A percentile compares a stretch with the other conserved stretches of the same genome.
Conservation (phyloP, 2,888 invertebrate species). For the Drosophila anomalata region DNA sequence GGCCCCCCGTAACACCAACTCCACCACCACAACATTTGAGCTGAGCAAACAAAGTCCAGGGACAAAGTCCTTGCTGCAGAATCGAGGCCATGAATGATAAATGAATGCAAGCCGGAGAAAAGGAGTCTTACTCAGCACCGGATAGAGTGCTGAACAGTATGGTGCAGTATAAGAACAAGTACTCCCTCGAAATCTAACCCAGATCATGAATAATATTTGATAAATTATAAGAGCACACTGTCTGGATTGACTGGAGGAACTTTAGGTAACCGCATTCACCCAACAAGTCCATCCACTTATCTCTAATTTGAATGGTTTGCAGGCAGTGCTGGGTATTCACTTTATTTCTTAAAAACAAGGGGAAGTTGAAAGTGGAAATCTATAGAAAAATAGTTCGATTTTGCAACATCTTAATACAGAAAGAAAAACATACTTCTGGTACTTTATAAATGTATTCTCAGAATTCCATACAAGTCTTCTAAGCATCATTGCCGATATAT, state of each 20-base stretch:
- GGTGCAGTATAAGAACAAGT: background rate
- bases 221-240: background rate
- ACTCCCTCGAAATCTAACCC: slow-evolving; percentile 20
- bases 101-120: slow-evolving; percentile 48
- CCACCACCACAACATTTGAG: slow-evolving; percentile 44
- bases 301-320: background rate
- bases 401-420: too few species aligned
- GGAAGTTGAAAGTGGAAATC: too few species aligned
- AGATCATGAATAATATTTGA: slow-evolving; percentile 37
- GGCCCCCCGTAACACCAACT: slow-evolving; percentile 34
- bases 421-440: background rate
- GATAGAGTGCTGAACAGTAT: background rate
- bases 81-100: slow-evolving; percentile 66
- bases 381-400: too few species aligned
- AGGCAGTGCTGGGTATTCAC: background rate
- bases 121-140: background rate
- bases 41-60: slow-evolving; percentile 50
- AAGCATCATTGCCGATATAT: slow-evolving; percentile 22
- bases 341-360: too few species aligned
- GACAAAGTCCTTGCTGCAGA: slow-evolving; percentile 38
- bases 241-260: slow-evolving; percentile 10
- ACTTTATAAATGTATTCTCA: background rate
- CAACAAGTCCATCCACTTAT: background rate
- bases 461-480: background rate
- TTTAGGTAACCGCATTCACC: background rate